Evolutionary conservation across 2,797 vertebrate genomes (phyloP).

Genomic region (Sebastes vulpes): DNA sequence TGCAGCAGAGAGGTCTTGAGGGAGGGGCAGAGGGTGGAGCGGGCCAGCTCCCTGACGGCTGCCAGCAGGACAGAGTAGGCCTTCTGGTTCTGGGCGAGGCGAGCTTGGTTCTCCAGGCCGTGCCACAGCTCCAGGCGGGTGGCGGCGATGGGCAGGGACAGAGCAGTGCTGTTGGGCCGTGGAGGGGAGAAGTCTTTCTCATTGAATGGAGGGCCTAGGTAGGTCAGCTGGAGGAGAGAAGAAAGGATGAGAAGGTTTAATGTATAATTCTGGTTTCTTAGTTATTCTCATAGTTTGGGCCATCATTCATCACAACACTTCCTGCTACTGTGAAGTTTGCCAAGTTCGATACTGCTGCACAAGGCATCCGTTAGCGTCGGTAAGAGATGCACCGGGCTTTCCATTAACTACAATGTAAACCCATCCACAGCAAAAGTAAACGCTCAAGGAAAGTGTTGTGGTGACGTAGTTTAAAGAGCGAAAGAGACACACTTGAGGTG

Average conservation of each 20-base stretch:
- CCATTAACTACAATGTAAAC: too few relatives aligned
- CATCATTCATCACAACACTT: background rate
- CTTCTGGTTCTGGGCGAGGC: conserved; percentile 94
- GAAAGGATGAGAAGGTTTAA: background rate
- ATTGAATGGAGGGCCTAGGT: conserved; percentile 96
- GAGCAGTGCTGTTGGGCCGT: conserved; percentile 90
- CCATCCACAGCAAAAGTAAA: too few relatives aligned
- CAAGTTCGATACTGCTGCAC: background rate
- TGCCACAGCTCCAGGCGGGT: conserved; percentile 94
- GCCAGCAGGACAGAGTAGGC: conserved; percentile 94
- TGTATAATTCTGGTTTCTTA: background rate
- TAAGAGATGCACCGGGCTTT: too few relatives aligned
- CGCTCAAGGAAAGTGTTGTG: too few relatives aligned
- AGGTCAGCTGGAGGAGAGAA: conserved; percentile 88
- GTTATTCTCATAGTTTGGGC: background rate
- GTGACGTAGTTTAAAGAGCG: too few relatives aligned
- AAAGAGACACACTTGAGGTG: too few relatives aligned
- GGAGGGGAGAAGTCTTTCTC: conserved; percentile 97
- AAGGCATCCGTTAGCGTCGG: too few relatives aligned
- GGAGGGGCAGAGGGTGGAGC: conserved; percentile 90
- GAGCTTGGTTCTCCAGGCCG: conserved; percentile 93
- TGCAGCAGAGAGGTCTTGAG: conserved; percentile 92
- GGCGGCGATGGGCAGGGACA: conserved; percentile 93
- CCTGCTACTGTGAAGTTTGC: background rate
- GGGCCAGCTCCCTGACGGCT: conserved; percentile 91